Evolutionary conservation across 2,113 vertebrate species (phyloP).

Genomic region (Smithornis capensis): DNA sequence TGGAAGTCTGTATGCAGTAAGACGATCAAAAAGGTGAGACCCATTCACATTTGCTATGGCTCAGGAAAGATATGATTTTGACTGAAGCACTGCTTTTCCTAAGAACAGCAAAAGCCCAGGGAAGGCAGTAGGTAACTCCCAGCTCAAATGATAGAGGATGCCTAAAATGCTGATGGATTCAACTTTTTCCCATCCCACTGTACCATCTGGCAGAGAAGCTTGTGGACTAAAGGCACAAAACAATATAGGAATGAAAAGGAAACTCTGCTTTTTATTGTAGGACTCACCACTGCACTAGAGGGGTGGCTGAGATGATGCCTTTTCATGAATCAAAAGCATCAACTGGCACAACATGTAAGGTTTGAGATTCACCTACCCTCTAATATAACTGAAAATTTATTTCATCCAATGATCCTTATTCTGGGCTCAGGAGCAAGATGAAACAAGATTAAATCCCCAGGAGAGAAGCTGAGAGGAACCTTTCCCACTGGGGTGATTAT

Average conservation of each 20-base stretch:
- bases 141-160: background rate
- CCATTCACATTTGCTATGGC: background rate
- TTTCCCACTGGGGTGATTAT: background rate
- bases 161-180: background rate
- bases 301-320: background rate
- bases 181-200: background rate
- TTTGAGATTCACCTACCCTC: background rate
- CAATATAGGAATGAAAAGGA: background rate
- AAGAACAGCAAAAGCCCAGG: background rate
- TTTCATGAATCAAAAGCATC: background rate
- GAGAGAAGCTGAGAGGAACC: background rate
- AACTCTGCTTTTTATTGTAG: background rate
- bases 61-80: background rate
- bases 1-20: background rate
- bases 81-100: background rate
- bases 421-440: background rate
- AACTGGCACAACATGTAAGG: background rate
- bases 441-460: background rate
- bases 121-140: background rate
- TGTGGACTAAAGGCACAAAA: background rate
- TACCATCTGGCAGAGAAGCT: background rate
- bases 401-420: background rate
- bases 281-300: background rate
- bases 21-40: background rate
- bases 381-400: background rate